These are phyloP conservation scores for Tetragonisca angustula DNA, from an alignment of 2,888 invertebrate species.

Conservation along the genomic window DNA sequence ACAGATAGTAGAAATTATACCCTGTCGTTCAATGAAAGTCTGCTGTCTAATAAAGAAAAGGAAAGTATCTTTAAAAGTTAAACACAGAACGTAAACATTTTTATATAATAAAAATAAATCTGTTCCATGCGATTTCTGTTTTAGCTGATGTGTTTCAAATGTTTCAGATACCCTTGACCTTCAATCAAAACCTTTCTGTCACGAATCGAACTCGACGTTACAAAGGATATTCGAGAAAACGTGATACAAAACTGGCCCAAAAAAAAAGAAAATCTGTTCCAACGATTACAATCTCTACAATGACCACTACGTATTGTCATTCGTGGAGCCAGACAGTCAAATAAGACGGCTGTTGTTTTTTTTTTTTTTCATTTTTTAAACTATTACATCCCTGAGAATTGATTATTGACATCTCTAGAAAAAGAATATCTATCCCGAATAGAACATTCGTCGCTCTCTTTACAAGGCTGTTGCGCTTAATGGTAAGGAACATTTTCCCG, in stretches of 20 bases:
- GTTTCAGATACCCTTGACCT: background rate
- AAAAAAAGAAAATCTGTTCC: background rate
- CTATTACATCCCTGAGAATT: slow-evolving; percentile 70
- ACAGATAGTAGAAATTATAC: slow-evolving; percentile 52
- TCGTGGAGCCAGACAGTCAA: slow-evolving; percentile 35
- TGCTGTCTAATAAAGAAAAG: background rate
- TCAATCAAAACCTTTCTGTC: background rate
- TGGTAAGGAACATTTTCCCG: slow-evolving; percentile 90
- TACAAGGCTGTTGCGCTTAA: slow-evolving; percentile 30
- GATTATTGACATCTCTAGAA: slow-evolving; percentile 67
- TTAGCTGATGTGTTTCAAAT: background rate
- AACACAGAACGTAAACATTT: background rate
- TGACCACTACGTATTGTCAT: slow-evolving; percentile 59
- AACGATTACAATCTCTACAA: slow-evolving; percentile 4
- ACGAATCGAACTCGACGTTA: background rate
- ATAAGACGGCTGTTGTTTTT: slow-evolving; percentile 10
- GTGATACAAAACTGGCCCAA: background rate
- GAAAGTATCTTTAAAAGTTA: background rate
- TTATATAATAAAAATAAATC: background rate
- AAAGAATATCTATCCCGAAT: slow-evolving; percentile 51
- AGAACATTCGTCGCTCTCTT: background rate
- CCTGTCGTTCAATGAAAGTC: slow-evolving; percentile 20
- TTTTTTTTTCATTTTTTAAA: slow-evolving; percentile 32
- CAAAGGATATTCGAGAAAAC: background rate
- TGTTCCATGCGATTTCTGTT: background rate